Conservation (phyloP, 1,140 invertebrate species). For the Megalonaias nervosa region DNA sequence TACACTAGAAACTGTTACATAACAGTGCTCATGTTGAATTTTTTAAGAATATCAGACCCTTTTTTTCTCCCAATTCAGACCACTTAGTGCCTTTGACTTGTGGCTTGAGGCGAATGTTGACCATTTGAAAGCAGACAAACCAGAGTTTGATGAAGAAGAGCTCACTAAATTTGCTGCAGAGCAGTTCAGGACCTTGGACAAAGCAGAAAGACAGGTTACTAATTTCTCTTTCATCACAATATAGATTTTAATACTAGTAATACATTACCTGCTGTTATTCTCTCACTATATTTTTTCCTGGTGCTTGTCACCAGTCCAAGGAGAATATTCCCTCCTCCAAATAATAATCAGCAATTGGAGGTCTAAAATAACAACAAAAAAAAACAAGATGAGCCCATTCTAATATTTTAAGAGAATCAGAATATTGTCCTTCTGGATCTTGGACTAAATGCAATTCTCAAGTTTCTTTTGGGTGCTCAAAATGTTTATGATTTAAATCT, state of each 20-base stretch:
- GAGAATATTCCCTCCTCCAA: background rate
- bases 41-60: no score
- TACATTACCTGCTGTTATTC: background rate
- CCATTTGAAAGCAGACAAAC: conserved; percentile 48
- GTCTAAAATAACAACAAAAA: background rate
- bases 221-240: background rate
- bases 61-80: conserved; percentile 28
- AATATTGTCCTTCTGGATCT: no score
- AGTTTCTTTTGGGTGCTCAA: no score
- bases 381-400: background rate
- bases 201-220: conserved; percentile 64
- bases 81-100: conserved; percentile 58
- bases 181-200: conserved; percentile 55
- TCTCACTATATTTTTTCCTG: background rate
- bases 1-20: no score
- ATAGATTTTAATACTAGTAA: background rate
- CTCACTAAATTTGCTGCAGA: conserved; percentile 53
- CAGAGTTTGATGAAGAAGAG: conserved; percentile 56
- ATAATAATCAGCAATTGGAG: background rate
- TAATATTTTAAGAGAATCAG: background rate
- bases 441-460: no score
- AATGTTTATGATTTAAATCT: no score
- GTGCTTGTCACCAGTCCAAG: background rate
- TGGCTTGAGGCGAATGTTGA: conserved; percentile 60
- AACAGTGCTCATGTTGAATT: no score